Evolutionary conservation across 2,888 invertebrate genomes (phyloP), one percentile per base, ranked within the genome.

Genomic region (Deilephila elpenor): DNA sequence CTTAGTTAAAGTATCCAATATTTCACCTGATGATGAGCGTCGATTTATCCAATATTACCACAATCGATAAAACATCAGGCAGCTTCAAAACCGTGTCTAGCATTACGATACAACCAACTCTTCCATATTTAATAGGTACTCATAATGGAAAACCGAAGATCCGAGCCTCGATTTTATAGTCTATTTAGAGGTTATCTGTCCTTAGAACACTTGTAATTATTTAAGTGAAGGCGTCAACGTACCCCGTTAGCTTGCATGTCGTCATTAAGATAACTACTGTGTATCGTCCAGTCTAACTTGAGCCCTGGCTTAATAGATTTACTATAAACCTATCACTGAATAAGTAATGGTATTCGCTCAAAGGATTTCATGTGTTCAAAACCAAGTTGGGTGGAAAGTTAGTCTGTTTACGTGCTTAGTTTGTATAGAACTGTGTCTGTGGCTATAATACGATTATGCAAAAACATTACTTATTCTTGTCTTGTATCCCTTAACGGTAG

Each of bases 211-310:
- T 78, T 79, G 76, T 81, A 75, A 82, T 77, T 81, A 79, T 79
- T 75, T 80, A 76, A 76, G 77, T 75, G 73, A 72, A 79, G 79
- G 82, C 80, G 84, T 83, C 82, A 83, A 82, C 78, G 78, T 78
- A 79, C 80, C 74, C 74, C 60, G 60, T 74, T 78, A 56, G 73
- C 78, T 77, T 77, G 76, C 73, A 78, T 75, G 78, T 78, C 53
- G 75, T 81, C 80, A 64, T 85, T 84, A 80, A 85, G 83, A 84
- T 84, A 83, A 82, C 71, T 56, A 6, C 75, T 71, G 72, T 73
- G 60, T 34, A 56, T 29, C 17, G 59, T 67, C 77, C 75, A 76
- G n/a, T 59, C 5, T 74, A 37, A 67, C 51, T 74, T 74, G 79
- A 76, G 6, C 79, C 25, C 7, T 75, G 11, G 29, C 29, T 71